A percentile compares a stretch with the other conserved stretches of the same genome.
These are phyloP conservation scores for Bos taurus DNA, from an alignment of 2,113 vertebrate species.

Conservation along the genomic window DNA sequence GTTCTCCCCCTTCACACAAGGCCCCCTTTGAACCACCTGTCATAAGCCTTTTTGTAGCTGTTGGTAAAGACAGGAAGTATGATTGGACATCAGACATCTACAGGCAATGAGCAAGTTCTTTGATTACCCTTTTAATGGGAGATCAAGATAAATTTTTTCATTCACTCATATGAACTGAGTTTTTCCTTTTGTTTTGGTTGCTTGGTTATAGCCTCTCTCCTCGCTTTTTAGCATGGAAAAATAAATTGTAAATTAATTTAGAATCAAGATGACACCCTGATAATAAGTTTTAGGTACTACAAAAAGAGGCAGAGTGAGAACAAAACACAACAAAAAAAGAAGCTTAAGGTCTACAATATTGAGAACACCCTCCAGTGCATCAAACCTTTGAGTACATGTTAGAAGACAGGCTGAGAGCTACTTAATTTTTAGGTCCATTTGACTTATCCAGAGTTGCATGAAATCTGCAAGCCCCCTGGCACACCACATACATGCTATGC, in stretches of 20 bases:
- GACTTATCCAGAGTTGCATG: background rate
- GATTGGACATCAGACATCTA: background rate
- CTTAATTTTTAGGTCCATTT: background rate
- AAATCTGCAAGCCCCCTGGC: background rate
- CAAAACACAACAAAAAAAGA: background rate
- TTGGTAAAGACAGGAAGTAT: background rate
- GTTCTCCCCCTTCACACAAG: background rate
- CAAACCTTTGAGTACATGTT: background rate
- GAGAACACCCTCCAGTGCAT: background rate
- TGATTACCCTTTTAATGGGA: background rate
- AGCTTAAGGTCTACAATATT: background rate
- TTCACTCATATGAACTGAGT: background rate
- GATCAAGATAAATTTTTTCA: background rate
- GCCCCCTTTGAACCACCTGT: background rate
- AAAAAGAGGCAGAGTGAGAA: background rate
- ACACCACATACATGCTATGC: background rate
- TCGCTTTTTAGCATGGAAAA: background rate
- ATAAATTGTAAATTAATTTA: background rate
- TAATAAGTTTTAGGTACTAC: background rate
- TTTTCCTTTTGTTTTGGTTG: slow-evolving; percentile 4
- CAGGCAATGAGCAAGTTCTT: background rate
- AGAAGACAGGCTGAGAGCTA: background rate
- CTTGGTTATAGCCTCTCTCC: background rate
- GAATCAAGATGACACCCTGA: slow-evolving; percentile 8
- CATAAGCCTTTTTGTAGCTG: background rate